phyloP scores from a whole-genome alignment of 1,140 invertebrate species.

The Drosophila truncata region DNA sequence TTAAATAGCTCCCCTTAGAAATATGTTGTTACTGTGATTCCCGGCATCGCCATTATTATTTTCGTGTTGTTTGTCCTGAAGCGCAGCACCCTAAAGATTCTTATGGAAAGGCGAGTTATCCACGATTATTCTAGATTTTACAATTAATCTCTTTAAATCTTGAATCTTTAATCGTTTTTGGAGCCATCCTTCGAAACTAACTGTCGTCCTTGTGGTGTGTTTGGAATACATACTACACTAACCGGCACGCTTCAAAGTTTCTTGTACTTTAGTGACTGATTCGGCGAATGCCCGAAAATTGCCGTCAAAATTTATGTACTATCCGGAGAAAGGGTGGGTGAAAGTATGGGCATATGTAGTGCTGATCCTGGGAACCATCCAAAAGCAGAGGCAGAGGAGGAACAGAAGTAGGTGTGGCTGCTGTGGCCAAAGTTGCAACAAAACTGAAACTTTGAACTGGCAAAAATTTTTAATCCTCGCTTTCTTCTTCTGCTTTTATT shows the following conservation, averaged over 20 bases:
- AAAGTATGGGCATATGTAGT: constrained; percentile 30
- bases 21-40: too few species aligned
- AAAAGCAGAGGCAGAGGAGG: neutral
- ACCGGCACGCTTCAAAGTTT: constrained; percentile 2
- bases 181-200: too few species aligned
- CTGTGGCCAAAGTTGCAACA: constrained; percentile 78
- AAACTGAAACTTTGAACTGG: constrained; percentile 73
- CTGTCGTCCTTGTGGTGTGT: neutral
- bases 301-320: constrained; percentile 71
- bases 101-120: too few species aligned
- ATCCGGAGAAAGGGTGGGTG: constrained; percentile 16
- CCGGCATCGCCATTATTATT: too few species aligned
- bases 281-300: constrained; percentile 64
- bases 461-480: constrained; percentile 63
- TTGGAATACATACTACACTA: neutral
- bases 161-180: neutral
- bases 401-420: constrained; percentile 33
- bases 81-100: too few species aligned
- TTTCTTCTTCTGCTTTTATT: constrained; percentile 34
- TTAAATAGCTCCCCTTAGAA: too few species aligned
- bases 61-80: too few species aligned
- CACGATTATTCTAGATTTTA: too few species aligned
- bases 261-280: constrained; percentile 43
- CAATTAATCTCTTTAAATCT: neutral
- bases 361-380: constrained; percentile 4